These are phyloP conservation scores for Brachionus angularis DNA, from an alignment of 1,140 invertebrate species.

Conservation along the genomic window DNA sequence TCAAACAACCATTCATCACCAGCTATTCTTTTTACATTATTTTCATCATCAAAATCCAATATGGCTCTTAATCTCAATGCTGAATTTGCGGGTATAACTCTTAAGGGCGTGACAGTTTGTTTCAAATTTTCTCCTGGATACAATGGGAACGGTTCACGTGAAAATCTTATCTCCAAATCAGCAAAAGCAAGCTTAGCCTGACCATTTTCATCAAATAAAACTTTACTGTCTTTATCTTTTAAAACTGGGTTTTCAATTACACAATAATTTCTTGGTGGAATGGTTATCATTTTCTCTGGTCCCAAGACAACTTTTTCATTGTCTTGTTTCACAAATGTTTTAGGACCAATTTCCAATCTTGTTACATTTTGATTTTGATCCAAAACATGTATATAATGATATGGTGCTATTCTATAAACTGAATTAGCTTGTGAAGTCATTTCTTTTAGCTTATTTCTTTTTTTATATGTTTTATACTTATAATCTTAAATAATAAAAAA, in stretches of 20 bases:
- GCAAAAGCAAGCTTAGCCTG: conserved; percentile 59
- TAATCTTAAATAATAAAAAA: neutral
- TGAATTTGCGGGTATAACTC: conserved; percentile 20
- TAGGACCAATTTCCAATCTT: conserved; percentile 59
- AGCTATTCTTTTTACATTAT: conserved; percentile 12
- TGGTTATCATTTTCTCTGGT: conserved; percentile 50
- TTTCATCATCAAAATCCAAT: conserved; percentile 42
- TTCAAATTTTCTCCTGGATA: conserved; percentile 60
- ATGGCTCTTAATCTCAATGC: conserved; percentile 38
- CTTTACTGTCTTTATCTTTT: conserved; percentile 52
- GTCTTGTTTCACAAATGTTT: conserved; percentile 61
- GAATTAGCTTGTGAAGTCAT: neutral
- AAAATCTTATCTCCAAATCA: conserved; percentile 60
- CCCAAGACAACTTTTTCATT: conserved; percentile 60
- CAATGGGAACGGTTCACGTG: conserved; percentile 60
- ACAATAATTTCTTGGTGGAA: conserved; percentile 52
- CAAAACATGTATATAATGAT: conserved; percentile 61
- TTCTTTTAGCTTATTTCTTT: conserved; percentile 5
- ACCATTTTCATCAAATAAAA: conserved; percentile 55
- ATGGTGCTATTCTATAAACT: conserved; percentile 57
- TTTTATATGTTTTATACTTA: neutral
- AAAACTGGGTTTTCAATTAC: conserved; percentile 60
- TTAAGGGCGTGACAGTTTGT: conserved; percentile 31
- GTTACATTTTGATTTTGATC: conserved; percentile 62
- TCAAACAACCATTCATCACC: conserved; percentile 44